Base-by-base conservation (phyloP, 2,888 invertebrate genomes). In the Mythimna lalbum region DNA sequence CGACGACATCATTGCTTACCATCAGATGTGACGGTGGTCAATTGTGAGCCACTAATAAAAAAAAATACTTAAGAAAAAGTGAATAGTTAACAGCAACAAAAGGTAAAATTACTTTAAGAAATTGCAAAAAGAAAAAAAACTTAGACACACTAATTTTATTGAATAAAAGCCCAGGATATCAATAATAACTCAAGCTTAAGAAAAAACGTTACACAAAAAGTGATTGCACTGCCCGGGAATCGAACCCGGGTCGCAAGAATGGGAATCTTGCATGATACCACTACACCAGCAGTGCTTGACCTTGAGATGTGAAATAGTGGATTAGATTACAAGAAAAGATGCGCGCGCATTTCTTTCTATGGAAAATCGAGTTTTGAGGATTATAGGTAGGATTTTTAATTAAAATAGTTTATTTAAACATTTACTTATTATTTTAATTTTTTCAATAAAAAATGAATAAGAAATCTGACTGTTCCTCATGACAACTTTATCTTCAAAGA, bases 231-330 rank as follows among this genome's bases (percentile, higher is more conserved):
- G 84, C 83, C 83, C 85, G 81, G 83, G 83, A 84, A 84, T 85
- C 81, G 98, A 98, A 98, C 98, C 98, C 98, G 98, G 97, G 98
- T 98, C 98, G 98, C 98, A 98, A 98, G 98, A 98, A 98, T 98
- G 98, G 98, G 98, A 98, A 98, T 98, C 98, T 98, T 98, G 98
- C 98, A 98, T 98, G 98, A 98, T 98, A 98, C 98, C 98, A 98
- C 98, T 98, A 98, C 98, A 98, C 98, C 98, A 98, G 98, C 98
- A 98, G 98, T 98, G 98, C 98, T 94, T 67, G 53, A 2, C 74
- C 55, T 57, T 62, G 62, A 0, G 0, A 1, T 0, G n/a, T 50
- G 17, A 73, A 80, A 81, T 57, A 66, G 21, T 19, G 1, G 6
- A 60, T 0, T 0, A 0, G 0, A 27, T 19, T 2, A 31, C 27